These are phyloP conservation scores for Halcyon smyrnensis DNA, from an alignment of 2,797 vertebrate genomes.

Conservation along the genomic window DNA sequence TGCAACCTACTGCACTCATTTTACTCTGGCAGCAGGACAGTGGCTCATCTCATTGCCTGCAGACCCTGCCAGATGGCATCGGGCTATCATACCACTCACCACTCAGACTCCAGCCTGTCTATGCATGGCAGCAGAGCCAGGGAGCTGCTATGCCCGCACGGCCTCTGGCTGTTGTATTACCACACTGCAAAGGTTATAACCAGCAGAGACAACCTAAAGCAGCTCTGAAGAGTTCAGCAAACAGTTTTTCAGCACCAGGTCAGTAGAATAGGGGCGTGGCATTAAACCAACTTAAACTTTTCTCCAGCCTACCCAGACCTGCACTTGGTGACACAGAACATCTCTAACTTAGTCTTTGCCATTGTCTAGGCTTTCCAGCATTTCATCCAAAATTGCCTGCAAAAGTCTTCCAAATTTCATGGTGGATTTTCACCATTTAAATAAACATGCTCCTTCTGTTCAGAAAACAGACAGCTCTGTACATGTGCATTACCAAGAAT, in stretches of 20 bases:
- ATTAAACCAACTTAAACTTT: background rate
- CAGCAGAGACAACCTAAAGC: background rate
- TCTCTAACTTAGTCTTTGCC: background rate
- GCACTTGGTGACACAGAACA: background rate
- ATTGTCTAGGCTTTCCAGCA: background rate
- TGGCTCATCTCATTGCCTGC: background rate
- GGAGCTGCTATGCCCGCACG: background rate
- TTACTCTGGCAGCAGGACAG: slow-evolving; percentile 13
- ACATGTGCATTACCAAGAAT: background rate
- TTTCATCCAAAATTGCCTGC: background rate
- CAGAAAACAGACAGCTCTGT: background rate
- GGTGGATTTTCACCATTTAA: background rate
- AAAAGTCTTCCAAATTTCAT: background rate
- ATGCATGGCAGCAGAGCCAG: background rate
- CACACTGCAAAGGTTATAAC: background rate
- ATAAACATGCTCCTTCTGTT: background rate
- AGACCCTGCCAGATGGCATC: slow-evolving; percentile 38
- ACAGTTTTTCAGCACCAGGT: background rate
- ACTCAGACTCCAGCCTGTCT: background rate
- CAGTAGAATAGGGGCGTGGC: background rate
- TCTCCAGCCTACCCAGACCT: background rate
- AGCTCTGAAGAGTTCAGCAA: background rate
- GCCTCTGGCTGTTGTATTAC: background rate
- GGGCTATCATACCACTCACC: background rate
- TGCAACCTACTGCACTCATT: background rate